These are phyloP conservation scores for Pristionchus fissidentatus DNA, from an alignment of 2,888 invertebrate species.

Conservation along the genomic window DNA sequence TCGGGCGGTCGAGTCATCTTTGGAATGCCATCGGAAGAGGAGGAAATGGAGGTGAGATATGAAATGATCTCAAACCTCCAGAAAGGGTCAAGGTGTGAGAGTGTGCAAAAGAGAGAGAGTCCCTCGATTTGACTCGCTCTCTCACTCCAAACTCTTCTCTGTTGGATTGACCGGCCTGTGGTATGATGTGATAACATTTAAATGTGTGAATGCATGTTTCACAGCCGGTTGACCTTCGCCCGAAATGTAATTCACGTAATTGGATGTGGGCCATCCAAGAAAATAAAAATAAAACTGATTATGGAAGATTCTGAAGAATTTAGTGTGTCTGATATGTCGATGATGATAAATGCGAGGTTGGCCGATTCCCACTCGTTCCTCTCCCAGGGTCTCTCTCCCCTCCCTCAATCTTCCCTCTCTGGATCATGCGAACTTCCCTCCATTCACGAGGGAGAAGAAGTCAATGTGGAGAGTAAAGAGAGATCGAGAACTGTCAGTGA, in stretches of 20 bases:
- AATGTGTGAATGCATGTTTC: too few relatives aligned
- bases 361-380: too few relatives aligned
- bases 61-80: too few relatives aligned
- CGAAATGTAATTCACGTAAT: background rate
- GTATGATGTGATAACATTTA: too few relatives aligned
- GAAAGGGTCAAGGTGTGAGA: too few relatives aligned
- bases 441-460: slow-evolving; percentile 59
- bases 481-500: slow-evolving; percentile 18
- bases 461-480: slow-evolving; percentile 8
- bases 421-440: slow-evolving; percentile 58
- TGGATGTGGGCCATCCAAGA: background rate
- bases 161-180: too few relatives aligned
- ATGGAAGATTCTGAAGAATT: background rate
- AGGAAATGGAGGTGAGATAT: background rate
- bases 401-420: slow-evolving; percentile 4
- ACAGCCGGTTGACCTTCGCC: too few relatives aligned
- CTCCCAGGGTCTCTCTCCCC: slow-evolving; percentile 30
- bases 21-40: slow-evolving; percentile 40
- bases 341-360: too few relatives aligned
- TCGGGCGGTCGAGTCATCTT: slow-evolving; percentile 1
- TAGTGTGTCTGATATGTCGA: background rate
- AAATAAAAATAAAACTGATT: background rate
- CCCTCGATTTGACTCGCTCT: too few relatives aligned
- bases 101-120: too few relatives aligned
- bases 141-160: too few relatives aligned